Conservation (phyloP, 2,888 invertebrate species). For the Trissolcus brochymenae region DNA sequence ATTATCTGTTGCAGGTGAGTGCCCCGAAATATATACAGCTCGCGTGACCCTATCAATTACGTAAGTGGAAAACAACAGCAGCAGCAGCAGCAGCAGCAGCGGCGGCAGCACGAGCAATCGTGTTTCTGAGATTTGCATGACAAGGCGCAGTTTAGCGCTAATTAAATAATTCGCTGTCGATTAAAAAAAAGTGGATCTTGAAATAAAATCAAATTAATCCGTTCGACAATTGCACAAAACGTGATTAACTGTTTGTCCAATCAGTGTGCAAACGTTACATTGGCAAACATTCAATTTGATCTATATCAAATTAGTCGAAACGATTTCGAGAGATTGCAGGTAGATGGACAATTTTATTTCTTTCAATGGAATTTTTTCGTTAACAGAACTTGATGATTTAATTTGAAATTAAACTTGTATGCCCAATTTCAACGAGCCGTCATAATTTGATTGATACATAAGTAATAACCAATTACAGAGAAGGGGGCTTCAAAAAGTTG, state of each 20-base stretch:
- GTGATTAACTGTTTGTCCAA: background rate
- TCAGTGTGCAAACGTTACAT: too few species aligned
- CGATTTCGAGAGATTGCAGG: too few species aligned
- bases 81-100: too few species aligned
- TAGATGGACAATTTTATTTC: background rate
- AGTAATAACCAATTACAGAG: constrained; percentile 19
- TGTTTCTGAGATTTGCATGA: constrained; percentile 37
- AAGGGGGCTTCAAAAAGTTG: constrained; percentile 1
- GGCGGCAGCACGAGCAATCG: constrained; percentile 14
- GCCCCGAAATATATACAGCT: constrained; percentile 21
- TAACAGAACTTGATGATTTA: too few species aligned
- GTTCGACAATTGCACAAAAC: too few species aligned
- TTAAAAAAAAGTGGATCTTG: background rate
- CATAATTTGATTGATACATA: constrained; percentile 19
- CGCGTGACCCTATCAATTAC: constrained; percentile 47
- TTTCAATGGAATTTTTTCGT: too few species aligned
- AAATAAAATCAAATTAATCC: too few species aligned
- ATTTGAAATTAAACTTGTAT: too few species aligned
- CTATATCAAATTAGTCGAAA: too few species aligned
- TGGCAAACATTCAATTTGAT: too few species aligned
- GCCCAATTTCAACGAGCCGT: background rate
- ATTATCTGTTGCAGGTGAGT: constrained; percentile 70
- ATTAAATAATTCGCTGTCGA: constrained; percentile 18
- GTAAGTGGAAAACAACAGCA: constrained; percentile 56
- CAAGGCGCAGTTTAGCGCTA: constrained; percentile 16